Conservation (phyloP, 2,888 invertebrate species). For the Caradrina clavipalpis region DNA sequence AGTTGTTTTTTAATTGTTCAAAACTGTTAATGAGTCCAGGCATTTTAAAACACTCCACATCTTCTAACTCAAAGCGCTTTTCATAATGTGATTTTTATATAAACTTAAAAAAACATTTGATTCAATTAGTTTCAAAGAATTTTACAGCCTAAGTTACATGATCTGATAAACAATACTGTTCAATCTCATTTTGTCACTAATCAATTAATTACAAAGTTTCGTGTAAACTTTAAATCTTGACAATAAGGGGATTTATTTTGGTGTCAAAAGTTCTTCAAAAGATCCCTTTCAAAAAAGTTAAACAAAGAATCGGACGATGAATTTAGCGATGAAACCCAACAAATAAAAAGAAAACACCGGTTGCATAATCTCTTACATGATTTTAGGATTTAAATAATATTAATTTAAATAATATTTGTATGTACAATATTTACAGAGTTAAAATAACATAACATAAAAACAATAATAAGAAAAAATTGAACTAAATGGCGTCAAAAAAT, state of each 20-base stretch:
- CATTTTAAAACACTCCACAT: constrained; percentile 12
- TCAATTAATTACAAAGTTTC: constrained; percentile 32
- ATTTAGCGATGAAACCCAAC: not conserved
- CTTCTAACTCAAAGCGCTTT: constrained; percentile 16
- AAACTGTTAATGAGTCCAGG: constrained; percentile 1
- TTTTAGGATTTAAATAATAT: too few species aligned
- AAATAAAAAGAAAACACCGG: constrained; percentile 1
- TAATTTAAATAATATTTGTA: too few species aligned
- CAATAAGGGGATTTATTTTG: constrained; percentile 35
- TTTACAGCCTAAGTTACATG: constrained; percentile 18
- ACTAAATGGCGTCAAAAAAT: too few species aligned
- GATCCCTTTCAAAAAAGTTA: constrained; percentile 15
- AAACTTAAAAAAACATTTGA: constrained; percentile 26
- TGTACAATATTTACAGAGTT: too few species aligned
- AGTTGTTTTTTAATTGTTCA: too few species aligned
- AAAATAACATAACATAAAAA: too few species aligned
- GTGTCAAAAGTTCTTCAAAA: constrained; percentile 29
- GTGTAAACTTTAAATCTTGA: constrained; percentile 36
- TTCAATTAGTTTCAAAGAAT: constrained; percentile 13
- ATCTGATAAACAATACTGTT: constrained; percentile 25
- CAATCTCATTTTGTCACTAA: constrained; percentile 35
- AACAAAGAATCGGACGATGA: constrained; percentile 6
- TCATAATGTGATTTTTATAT: constrained; percentile 13
- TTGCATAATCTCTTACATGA: not conserved
- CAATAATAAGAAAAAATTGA: too few species aligned